phyloP scores from a whole-genome alignment of 2,797 vertebrate genomes.

The Syngnathus rostellatus region DNA sequence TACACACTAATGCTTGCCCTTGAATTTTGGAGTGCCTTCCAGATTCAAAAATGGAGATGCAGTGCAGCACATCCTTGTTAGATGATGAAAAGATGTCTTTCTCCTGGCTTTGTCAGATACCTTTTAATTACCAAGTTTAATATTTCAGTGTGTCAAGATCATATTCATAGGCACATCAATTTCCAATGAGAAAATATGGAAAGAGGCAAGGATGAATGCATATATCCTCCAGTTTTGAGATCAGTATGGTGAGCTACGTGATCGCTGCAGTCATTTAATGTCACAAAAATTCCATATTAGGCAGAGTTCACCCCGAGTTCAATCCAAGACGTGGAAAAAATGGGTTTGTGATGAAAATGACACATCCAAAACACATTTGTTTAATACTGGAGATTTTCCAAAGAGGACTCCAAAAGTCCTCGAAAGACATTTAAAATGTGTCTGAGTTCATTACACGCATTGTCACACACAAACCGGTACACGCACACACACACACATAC shows the following conservation, averaged over 20 bases:
- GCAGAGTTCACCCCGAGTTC: constrained; percentile 12
- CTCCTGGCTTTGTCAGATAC: too few relatives aligned
- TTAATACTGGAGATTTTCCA: constrained; percentile 24
- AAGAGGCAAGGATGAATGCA: neutral
- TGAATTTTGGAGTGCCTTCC: constrained; percentile 15
- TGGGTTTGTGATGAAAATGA: constrained; percentile 25
- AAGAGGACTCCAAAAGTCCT: constrained; percentile 30
- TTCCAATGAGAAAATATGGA: neutral
- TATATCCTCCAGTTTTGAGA: neutral
- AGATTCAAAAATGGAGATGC: constrained; percentile 8
- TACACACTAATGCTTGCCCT: constrained; percentile 31
- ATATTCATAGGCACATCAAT: neutral
- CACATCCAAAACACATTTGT: constrained; percentile 11
- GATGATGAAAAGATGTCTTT: too few relatives aligned
- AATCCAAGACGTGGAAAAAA: constrained; percentile 15
- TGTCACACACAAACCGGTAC: neutral
- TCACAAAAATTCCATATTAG: neutral
- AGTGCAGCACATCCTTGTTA: too few relatives aligned
- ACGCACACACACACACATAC: neutral
- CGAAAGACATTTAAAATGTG: constrained; percentile 33
- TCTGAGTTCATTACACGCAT: constrained; percentile 30
- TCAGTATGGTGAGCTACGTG: neutral
- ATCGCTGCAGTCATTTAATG: neutral
- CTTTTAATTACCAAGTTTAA: neutral
- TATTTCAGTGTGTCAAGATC: neutral